A percentile compares a stretch with the other conserved stretches of the same genome.
Evolutionary conservation across 2,113 vertebrate genomes (phyloP).

Genomic region (Ceyx margarethae): DNA sequence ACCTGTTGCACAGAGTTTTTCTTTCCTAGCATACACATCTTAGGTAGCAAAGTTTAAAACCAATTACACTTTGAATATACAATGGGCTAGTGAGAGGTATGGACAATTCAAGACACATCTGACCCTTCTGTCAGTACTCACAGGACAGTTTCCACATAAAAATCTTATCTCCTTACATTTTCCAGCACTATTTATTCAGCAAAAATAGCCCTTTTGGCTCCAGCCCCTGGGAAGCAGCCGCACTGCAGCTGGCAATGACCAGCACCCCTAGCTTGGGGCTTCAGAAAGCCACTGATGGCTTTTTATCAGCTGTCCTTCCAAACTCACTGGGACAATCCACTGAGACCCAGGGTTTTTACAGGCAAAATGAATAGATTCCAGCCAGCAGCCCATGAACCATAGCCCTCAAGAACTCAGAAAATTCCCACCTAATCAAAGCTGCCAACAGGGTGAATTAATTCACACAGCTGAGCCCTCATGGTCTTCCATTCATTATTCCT

Average conservation of each 20-base stretch:
- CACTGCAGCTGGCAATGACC: background rate
- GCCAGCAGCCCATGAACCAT: background rate
- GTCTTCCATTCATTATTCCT: background rate
- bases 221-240: background rate
- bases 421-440: background rate
- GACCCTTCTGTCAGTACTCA: background rate
- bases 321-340: background rate
- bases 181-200: background rate
- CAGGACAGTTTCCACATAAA: background rate
- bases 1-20: background rate
- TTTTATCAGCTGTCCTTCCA: background rate
- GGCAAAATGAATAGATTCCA: background rate
- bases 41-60: background rate
- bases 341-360: background rate
- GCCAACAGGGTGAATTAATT: background rate
- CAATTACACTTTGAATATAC: background rate
- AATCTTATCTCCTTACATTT: background rate
- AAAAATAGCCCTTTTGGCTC: background rate
- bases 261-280: background rate
- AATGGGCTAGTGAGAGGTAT: background rate
- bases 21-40: fast-evolving
- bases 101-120: background rate
- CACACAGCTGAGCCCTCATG: background rate
- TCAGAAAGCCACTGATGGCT: background rate
- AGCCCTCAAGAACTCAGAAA: background rate